Base-by-base conservation (phyloP, 2,888 invertebrate genomes). In the Scaptomyza cyrtandrae region DNA sequence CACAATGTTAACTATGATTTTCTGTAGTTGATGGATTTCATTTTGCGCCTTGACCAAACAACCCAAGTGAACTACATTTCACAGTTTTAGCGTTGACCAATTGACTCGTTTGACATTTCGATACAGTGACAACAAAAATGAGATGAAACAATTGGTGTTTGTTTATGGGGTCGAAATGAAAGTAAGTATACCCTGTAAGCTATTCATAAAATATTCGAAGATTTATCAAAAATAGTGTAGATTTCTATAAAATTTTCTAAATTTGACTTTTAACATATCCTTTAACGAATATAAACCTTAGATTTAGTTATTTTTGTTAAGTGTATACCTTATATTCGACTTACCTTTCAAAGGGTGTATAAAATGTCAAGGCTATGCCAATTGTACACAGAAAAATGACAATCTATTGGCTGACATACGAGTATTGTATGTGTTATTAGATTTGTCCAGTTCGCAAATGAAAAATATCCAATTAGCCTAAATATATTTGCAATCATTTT, bases 21-120 rank as follows among this genome's bases (percentile, higher is more conserved):
- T 84, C 53, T 71, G 67, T 78, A 82, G 75, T 87, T 84, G 70
- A 82, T 87, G 71, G 75, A 78, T 82, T 70, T 62, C 37, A 66
- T 61, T 65, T 68, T 67, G 58, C 37, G 43, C 29, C 44, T 16
- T 5, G 41, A 16, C 52, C 37, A 27, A 52, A 53, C 41, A 54
- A 49, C 48, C 29, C 31, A 37, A 44, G 19, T n/a, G 27, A 27
- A 65, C 31, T 41, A 41, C 54, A 64, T 68, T 74, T 41, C 50
- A 67, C 41, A 53, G 59, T 55, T 41, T 52, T 3, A 50, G 35
- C 11, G 16, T 60, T 46, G 58, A 50, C 29, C 52, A 62, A 65
- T 46, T 65, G 41, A 58, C 24, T 45, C 44, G 45, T 14, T 27
- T 53, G 43, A 39, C 48, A 24, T 45, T 54, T 49, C 24, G 2